These are phyloP conservation scores for Chelonus insularis DNA, from an alignment of 1,140 invertebrate genomes.

Conservation along the genomic window DNA sequence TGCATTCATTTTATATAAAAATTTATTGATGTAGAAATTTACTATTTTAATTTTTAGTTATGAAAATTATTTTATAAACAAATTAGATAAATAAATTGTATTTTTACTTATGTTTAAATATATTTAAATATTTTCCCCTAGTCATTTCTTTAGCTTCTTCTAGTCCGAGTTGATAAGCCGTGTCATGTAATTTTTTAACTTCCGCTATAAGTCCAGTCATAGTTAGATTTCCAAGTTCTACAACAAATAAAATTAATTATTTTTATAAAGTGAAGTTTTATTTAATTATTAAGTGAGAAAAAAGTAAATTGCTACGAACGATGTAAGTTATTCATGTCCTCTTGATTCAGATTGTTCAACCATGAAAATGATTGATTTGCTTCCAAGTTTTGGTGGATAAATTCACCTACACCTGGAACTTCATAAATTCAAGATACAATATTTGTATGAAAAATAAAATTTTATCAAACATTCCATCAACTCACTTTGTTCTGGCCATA, in stretches of 20 bases:
- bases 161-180: conserved; percentile 89
- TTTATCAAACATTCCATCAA: no score
- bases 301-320: conserved; percentile 42
- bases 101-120: conserved; percentile 64
- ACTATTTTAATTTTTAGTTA: not conserved
- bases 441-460: no score
- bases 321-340: conserved; percentile 56
- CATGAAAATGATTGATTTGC: conserved; percentile 47
- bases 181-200: conserved; percentile 89
- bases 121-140: conserved; percentile 90
- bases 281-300: not conserved
- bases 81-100: no score
- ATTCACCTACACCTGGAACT: conserved; percentile 62
- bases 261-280: not conserved
- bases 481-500: conserved; percentile 94
- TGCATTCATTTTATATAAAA: not conserved
- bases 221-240: conserved; percentile 80
- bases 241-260: conserved; percentile 43
- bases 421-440: conserved; percentile 48
- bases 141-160: conserved; percentile 97
- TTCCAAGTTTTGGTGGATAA: conserved; percentile 56
- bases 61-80: not conserved
- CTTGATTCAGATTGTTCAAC: conserved; percentile 46
- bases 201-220: conserved; percentile 83
- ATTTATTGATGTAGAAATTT: not conserved